Evolutionary conservation across 2,113 vertebrate genomes (phyloP).

Genomic region (Speoplatyrhinus poulsoni): DNA sequence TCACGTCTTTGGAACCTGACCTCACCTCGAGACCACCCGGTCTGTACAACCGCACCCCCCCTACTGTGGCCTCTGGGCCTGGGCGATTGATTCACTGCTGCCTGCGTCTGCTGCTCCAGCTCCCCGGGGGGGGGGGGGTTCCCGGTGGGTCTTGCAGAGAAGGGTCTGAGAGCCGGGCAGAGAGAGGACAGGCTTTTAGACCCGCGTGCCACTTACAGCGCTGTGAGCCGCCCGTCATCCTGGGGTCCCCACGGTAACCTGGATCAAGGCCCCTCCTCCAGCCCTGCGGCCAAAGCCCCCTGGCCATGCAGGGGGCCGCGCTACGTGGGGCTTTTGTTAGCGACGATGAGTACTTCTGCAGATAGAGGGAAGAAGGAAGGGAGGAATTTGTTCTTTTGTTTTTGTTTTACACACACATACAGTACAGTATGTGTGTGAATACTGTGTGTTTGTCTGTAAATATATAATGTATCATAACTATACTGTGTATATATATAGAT

Average conservation of each 20-base stretch:
- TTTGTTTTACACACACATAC: not conserved
- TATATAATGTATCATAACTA: too few species aligned
- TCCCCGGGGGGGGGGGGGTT: constrained; percentile 47
- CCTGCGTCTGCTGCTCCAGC: constrained; percentile 21
- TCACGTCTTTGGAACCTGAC: constrained; percentile 9
- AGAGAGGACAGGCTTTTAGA: constrained; percentile 49
- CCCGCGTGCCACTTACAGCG: constrained; percentile 42
- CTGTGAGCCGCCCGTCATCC: constrained; percentile 39
- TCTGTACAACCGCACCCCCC: not conserved
- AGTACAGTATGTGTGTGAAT: not conserved
- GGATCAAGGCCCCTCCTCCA: constrained; percentile 54
- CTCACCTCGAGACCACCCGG: too few species aligned
- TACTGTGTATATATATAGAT: too few species aligned
- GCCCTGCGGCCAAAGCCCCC: constrained; percentile 59
- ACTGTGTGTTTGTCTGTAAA: too few species aligned
- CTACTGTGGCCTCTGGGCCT: constrained; percentile 27
- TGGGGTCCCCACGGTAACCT: constrained; percentile 37
- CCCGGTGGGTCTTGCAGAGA: constrained; percentile 29
- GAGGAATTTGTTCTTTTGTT: not conserved
- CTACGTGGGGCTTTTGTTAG: constrained; percentile 16
- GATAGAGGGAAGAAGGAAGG: not conserved
- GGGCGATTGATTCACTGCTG: constrained; percentile 13
- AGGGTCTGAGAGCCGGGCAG: constrained; percentile 53
- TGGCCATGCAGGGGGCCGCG: constrained; percentile 57
- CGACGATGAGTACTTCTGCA: not conserved